phyloP scores from a whole-genome alignment of 2,888 invertebrate species.

The Nemoura dubitans region DNA sequence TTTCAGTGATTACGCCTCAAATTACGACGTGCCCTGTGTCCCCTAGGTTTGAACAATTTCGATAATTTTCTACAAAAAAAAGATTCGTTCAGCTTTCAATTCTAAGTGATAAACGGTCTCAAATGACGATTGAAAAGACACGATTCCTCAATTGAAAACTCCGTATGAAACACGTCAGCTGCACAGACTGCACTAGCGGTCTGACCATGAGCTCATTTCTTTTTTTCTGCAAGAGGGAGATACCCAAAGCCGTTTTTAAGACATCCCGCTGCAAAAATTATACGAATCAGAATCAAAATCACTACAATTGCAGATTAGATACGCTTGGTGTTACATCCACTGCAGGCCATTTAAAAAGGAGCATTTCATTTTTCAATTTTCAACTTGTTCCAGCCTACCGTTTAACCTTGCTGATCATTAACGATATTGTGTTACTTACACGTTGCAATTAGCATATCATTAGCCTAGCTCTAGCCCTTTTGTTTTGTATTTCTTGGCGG shows the following conservation, averaged over 20 bases:
- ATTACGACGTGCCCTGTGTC: neutral
- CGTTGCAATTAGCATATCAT: neutral
- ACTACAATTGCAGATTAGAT: neutral
- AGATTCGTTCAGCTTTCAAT: neutral
- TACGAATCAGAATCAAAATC: neutral
- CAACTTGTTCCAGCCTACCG: neutral
- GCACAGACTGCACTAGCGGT: neutral
- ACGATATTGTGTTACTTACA: neutral
- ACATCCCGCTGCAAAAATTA: neutral
- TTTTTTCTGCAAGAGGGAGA: neutral
- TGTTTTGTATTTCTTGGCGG: neutral
- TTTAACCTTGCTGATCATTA: conserved; percentile 7
- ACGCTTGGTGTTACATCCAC: neutral
- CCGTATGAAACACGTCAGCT: neutral
- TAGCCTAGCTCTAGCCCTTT: neutral
- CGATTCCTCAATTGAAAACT: neutral
- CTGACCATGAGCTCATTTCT: neutral
- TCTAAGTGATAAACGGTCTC: neutral
- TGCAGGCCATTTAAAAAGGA: neutral
- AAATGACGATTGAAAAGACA: neutral
- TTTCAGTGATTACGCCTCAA: neutral
- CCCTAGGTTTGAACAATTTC: neutral
- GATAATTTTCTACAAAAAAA: neutral
- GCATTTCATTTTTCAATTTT: conserved; percentile 7
- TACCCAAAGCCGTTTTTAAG: neutral